phyloP scores from a whole-genome alignment of 2,888 invertebrate genomes.

The Palloptera scutellata region DNA sequence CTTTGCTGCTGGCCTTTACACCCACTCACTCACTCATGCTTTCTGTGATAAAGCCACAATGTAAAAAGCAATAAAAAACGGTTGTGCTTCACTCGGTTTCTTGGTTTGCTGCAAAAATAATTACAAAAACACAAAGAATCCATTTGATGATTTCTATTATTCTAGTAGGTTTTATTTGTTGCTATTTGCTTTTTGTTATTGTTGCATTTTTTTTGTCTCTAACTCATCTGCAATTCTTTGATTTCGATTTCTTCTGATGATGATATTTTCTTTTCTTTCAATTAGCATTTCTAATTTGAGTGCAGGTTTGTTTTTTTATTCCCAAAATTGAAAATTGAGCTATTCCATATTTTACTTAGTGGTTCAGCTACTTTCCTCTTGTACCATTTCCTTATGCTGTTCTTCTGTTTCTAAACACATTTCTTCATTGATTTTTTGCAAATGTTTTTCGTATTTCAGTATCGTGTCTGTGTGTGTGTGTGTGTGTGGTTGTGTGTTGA shows the following conservation, averaged over 20 bases:
- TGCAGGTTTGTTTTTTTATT: conserved; percentile 8
- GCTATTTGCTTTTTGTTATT: conserved; percentile 3
- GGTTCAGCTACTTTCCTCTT: too few relatives aligned
- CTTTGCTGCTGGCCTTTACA: too few relatives aligned
- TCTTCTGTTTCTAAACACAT: too few relatives aligned
- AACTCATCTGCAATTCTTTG: neutral
- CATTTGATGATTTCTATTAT: conserved; percentile 25
- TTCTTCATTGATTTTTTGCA: neutral
- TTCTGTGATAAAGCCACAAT: conserved; percentile 1
- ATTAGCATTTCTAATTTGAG: neutral
- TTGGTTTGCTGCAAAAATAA: conserved; percentile 17
- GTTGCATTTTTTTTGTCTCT: conserved; percentile 19
- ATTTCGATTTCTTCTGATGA: neutral
- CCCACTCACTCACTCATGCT: conserved; percentile 10
- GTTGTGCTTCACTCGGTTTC: neutral
- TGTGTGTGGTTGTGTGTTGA: too few relatives aligned
- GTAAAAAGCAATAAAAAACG: neutral
- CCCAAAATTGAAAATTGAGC: neutral
- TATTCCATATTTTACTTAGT: too few relatives aligned
- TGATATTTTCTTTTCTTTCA: too few relatives aligned
- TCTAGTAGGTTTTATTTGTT: neutral
- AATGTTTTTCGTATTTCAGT: conserved; percentile 21
- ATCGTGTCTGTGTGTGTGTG: conserved; percentile 31
- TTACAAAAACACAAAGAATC: conserved; percentile 16
- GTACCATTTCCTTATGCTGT: too few relatives aligned